phyloP scores from a whole-genome alignment of 2,113 vertebrate species.

The Saguinus imperator region DNA sequence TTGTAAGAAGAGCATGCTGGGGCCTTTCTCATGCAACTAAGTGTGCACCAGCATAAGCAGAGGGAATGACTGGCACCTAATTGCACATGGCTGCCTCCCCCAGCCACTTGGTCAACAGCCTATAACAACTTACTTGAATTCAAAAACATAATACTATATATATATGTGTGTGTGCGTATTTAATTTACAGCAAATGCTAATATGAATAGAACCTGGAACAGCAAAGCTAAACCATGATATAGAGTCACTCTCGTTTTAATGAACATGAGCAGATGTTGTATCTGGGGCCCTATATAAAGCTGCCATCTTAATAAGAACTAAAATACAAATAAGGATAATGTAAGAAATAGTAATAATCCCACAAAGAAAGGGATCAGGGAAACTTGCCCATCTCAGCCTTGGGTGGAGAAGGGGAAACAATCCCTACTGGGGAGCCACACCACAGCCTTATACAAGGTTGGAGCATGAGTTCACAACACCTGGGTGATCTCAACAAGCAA shows the following conservation, averaged over 20 bases:
- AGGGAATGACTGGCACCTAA: no score
- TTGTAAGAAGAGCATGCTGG: neutral
- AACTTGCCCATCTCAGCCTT: accelerated
- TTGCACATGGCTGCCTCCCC: no score
- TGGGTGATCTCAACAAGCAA: neutral
- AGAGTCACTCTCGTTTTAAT: neutral
- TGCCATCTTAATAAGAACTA: neutral
- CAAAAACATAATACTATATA: no score
- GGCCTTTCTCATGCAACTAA: no score
- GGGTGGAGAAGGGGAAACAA: accelerated
- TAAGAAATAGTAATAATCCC: neutral
- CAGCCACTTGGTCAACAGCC: no score
- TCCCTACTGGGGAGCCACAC: accelerated
- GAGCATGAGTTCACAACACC: neutral
- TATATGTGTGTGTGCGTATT: no score
- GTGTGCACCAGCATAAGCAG: neutral
- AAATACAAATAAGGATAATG: neutral
- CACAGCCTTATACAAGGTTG: no score
- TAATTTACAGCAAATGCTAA: neutral
- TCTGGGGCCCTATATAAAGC: no score
- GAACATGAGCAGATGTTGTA: neutral
- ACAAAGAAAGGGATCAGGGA: neutral
- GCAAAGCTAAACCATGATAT: neutral
- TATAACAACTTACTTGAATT: neutral
- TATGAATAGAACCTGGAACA: neutral